phyloP scores from a whole-genome alignment of 2,888 invertebrate species.

The Trissoscelio sp. region DNA sequence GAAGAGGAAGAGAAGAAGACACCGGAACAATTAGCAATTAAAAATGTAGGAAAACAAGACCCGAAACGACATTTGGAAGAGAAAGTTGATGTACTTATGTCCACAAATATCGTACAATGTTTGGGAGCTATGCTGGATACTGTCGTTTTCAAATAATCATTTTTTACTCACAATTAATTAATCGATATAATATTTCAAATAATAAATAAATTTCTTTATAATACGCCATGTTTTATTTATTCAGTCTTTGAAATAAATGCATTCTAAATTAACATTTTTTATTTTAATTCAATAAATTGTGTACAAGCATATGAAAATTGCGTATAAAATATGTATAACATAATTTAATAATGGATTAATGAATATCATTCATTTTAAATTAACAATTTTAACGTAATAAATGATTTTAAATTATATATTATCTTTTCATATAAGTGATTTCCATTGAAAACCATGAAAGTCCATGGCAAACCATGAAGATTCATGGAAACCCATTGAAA shows the following conservation, averaged over 20 bases:
- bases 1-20: slow-evolving; percentile 99
- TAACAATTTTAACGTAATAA: no score
- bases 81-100: slow-evolving; percentile 98
- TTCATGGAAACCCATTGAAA: no score
- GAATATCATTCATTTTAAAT: no score
- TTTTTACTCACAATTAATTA: slow-evolving; percentile 30
- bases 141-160: slow-evolving; percentile 92
- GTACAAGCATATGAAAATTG: no score
- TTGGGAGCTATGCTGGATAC: slow-evolving; percentile 98
- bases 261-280: no score
- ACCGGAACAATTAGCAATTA: slow-evolving; percentile 98
- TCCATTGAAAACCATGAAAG: no score
- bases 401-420: no score
- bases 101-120: slow-evolving; percentile 98
- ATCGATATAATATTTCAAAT: slow-evolving; percentile 27
- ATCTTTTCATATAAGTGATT: no score
- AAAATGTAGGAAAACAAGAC: slow-evolving; percentile 99
- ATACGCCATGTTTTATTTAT: slow-evolving; percentile 33
- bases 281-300: no score
- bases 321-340: no score
- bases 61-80: slow-evolving; percentile 99
- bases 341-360: no score
- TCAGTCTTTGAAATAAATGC: slow-evolving; percentile 1
- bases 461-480: no score
- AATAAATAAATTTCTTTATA: slow-evolving; percentile 54